Evolutionary conservation across 2,797 vertebrate genomes (phyloP).

Genomic region (Hydrophis major): DNA sequence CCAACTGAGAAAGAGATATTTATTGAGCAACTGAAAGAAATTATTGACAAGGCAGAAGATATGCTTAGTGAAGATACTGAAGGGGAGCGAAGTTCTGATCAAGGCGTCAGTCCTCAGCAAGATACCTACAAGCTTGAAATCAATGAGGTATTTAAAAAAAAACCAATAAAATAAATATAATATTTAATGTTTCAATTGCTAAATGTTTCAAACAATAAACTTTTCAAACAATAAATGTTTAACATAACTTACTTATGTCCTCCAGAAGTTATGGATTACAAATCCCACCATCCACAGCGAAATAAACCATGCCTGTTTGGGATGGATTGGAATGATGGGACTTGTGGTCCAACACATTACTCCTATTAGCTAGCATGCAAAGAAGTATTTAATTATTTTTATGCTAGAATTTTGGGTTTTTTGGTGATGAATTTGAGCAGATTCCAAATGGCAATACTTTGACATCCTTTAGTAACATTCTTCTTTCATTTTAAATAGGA

Average conservation of each 20-base stretch:
- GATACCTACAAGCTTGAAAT: constrained; percentile 61
- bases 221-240: not conserved
- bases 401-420: not conserved
- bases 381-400: not conserved
- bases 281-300: not conserved
- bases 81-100: constrained; percentile 79
- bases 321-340: not conserved
- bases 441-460: not conserved
- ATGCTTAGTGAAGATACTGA: constrained; percentile 93
- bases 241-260: not conserved
- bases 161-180: not conserved
- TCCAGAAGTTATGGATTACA: not conserved
- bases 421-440: not conserved
- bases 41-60: constrained; percentile 98
- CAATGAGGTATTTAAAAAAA: constrained; percentile 62
- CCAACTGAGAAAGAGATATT: constrained; percentile 91
- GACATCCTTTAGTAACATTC: not conserved
- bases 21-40: constrained; percentile 97
- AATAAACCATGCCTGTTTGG: not conserved
- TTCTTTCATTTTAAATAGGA: constrained; percentile 60
- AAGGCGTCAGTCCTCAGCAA: constrained; percentile 82
- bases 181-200: not conserved
- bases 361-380: not conserved
- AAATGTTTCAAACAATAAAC: not conserved
- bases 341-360: not conserved